Evolutionary conservation across 2,888 invertebrate genomes (phyloP), one percentile per base, ranked within the genome.

Genomic region (Apamea crenata): DNA sequence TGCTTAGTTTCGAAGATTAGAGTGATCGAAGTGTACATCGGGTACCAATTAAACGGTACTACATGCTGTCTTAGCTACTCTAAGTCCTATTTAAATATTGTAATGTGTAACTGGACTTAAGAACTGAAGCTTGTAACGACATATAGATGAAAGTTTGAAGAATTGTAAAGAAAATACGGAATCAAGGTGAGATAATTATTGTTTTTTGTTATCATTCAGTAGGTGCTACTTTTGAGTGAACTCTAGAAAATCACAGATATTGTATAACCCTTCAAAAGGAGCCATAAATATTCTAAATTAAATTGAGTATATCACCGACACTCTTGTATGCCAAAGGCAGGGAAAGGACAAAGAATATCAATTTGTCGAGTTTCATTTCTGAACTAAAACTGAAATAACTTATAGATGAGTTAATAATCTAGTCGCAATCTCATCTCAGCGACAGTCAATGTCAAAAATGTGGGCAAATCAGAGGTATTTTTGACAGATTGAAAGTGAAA

Each of bases 201-300:
- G 40, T 44, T 72, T 75, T 80, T 47, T 21, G 6, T 75, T 18
- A 29, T 36, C 18, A 56, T 65, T 71, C n/a, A 56, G 63, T 81
- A 61, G 72, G 69, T 83, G 69, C 72, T 85, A 72, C 29, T 36
- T 85, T 75, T 74, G n/a, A 66, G 16, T 72, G 1, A 68, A 40
- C 14, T 18, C 25, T 69, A 29, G 10, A 68, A 71, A 59, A 72
- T 29, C 0, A 44, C 36, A 65, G 1, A 74, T 25, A 63, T 61
- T 32, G 3, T 69, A 71, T 56, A 29, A 53, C 29, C 81, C 85
- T 81, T 81, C 10, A 53, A 59, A 81, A 85, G 81, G 81, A n/a
- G n/a, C 25, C 56, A 40, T n/a, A 14, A 36, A 53, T 59, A 61
- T 47, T 84, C 18, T 71, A 67, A 78, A 78, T 83, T 50, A 61